Percentiles rank a stretch among this genome's conserved stretches.
Conservation (phyloP, 1,140 invertebrate species). For the Drosophila takahashii region DNA sequence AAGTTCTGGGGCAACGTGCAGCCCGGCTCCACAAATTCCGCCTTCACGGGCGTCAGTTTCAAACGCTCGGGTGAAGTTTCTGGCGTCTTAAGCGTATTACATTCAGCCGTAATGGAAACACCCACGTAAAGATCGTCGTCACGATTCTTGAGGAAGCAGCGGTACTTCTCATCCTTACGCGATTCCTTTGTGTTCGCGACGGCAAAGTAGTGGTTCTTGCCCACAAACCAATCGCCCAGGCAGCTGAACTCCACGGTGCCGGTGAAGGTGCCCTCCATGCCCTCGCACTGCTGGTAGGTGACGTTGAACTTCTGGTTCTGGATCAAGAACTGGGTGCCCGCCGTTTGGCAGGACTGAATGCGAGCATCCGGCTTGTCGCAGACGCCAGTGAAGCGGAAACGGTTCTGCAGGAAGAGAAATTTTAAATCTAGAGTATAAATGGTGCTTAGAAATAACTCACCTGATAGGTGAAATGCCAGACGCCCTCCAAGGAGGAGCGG, state of each 20-base stretch:
- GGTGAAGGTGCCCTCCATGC: constrained; percentile 93
- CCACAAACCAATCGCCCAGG: constrained; percentile 97
- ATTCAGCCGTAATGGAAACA: constrained; percentile 96
- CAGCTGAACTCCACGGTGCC: constrained; percentile 97
- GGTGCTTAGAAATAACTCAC: constrained; percentile 75
- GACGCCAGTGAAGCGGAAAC: constrained; percentile 95
- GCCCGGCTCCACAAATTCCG: constrained; percentile 94
- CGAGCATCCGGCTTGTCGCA: constrained; percentile 94
- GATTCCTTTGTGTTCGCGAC: constrained; percentile 98
- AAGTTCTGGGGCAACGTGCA: constrained; percentile 97
- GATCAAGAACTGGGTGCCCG: constrained; percentile 97
- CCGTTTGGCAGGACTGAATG: constrained; percentile 97
- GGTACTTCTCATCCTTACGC: constrained; percentile 95
- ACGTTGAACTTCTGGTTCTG: constrained; percentile 99
- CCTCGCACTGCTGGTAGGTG: constrained; percentile 95
- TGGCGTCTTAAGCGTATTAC: constrained; percentile 95
- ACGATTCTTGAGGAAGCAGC: constrained; percentile 96
- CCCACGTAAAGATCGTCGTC: constrained; percentile 96
- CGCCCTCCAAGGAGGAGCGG: constrained; percentile 95
- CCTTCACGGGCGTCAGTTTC: constrained; percentile 92
- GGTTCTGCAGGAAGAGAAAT: constrained; percentile 86
- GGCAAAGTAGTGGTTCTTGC: constrained; percentile 97
- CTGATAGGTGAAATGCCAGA: constrained; percentile 98
- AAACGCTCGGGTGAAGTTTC: constrained; percentile 97
- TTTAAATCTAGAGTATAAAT: too few species aligned